A percentile compares a stretch with the other conserved stretches of the same genome.
Conservation (phyloP, 2,113 vertebrate genomes). For the Spea multiplicata region DNA sequence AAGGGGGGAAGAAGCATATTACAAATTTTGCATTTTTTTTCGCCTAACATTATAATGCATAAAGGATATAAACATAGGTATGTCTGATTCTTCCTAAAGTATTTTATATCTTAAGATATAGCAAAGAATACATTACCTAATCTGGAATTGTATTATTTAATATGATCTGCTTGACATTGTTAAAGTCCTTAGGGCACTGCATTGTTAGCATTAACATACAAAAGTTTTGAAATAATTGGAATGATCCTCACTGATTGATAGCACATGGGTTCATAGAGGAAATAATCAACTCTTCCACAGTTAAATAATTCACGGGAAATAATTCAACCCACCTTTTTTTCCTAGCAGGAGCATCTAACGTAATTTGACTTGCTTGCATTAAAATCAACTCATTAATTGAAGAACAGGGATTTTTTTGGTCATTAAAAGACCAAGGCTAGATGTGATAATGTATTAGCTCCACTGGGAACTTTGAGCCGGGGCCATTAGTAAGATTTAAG, state of each 20-base stretch:
- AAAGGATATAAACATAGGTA: no score
- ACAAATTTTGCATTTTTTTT: no score
- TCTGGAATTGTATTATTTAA: conserved; percentile 15
- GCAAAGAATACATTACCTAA: background rate
- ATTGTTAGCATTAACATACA: conserved; percentile 20
- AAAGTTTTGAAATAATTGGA: conserved; percentile 39
- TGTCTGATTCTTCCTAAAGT: no score
- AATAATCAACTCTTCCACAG: conserved; percentile 39
- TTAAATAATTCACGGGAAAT: conserved; percentile 26
- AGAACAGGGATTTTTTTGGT: conserved; percentile 16
- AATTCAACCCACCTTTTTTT: conserved; percentile 27
- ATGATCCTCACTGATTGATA: conserved; percentile 24
- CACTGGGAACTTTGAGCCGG: background rate
- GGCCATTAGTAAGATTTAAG: conserved; percentile 3
- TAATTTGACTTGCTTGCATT: conserved; percentile 23
- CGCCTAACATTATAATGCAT: no score
- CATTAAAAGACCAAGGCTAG: conserved; percentile 4
- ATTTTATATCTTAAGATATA: background rate
- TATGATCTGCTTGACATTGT: conserved; percentile 31
- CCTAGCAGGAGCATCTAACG: conserved; percentile 37
- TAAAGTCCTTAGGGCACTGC: conserved; percentile 24
- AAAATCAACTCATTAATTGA: conserved; percentile 28
- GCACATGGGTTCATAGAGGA: conserved; percentile 18
- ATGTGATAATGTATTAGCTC: conserved; percentile 1
- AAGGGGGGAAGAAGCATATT: no score